These are phyloP conservation scores for Catocala fraxini DNA, from an alignment of 2,888 invertebrate genomes.

Conservation along the genomic window DNA sequence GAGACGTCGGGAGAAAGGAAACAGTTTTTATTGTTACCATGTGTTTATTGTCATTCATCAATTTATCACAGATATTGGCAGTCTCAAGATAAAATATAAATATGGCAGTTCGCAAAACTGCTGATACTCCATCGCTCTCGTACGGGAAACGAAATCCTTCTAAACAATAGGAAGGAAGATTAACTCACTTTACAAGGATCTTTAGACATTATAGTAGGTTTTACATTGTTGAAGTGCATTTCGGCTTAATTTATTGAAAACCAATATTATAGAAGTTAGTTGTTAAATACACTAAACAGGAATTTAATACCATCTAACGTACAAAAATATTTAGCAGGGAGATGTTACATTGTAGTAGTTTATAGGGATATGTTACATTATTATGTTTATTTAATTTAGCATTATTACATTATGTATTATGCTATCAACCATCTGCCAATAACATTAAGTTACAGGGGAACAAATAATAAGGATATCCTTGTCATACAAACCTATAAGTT, in stretches of 20 bases:
- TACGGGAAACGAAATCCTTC: conserved; percentile 58
- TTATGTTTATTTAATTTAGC: conserved; percentile 39
- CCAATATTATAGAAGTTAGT: conserved; percentile 36
- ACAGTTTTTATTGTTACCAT: conserved; percentile 79
- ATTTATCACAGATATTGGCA: conserved; percentile 73
- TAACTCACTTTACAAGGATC: conserved; percentile 47
- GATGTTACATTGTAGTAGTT: conserved; percentile 32
- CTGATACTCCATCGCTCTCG: conserved; percentile 58
- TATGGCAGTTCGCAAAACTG: conserved; percentile 70
- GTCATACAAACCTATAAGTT: conserved; percentile 31
- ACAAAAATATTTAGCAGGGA: conserved; percentile 46
- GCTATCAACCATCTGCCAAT: conserved; percentile 47
- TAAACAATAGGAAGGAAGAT: conserved; percentile 59
- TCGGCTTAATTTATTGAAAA: conserved; percentile 45
- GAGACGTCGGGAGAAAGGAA: conserved; percentile 82
- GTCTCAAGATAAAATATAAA: conserved; percentile 58
- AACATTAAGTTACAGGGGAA: conserved; percentile 35
- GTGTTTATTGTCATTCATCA: conserved; percentile 75
- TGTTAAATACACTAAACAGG: conserved; percentile 45
- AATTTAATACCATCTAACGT: conserved; percentile 39
- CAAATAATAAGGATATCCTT: conserved; percentile 30
- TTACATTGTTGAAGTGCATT: conserved; percentile 42
- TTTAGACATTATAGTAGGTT: conserved; percentile 40
- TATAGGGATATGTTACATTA: conserved; percentile 31
- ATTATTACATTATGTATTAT: conserved; percentile 43